A percentile compares a stretch with the other conserved stretches of the same genome.
These are phyloP conservation scores for Acipenser ruthenus DNA, from an alignment of 2,797 vertebrate species.

Conservation along the genomic window DNA sequence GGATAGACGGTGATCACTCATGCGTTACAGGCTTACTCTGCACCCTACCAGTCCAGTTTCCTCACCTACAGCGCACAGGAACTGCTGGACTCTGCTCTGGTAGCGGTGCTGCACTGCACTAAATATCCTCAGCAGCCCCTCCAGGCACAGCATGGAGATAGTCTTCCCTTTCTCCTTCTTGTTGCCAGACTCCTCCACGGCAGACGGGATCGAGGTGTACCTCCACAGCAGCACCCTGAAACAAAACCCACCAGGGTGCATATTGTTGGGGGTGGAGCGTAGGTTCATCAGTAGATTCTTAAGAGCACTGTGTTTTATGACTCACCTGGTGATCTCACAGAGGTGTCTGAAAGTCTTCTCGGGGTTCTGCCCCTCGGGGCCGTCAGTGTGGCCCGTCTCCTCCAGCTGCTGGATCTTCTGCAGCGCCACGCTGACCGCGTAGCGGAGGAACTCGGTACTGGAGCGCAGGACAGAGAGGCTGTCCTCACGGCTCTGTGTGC, in stretches of 20 bases:
- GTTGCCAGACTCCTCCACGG: conserved; percentile 70
- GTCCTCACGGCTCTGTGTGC: conserved; percentile 72
- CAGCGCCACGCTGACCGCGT: conserved; percentile 64
- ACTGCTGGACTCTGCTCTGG: conserved; percentile 60
- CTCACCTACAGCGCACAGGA: conserved; percentile 79
- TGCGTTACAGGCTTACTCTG: too few relatives aligned
- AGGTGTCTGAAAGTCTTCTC: conserved; percentile 81
- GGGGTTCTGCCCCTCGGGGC: conserved; percentile 77
- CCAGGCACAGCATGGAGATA: conserved; percentile 82
- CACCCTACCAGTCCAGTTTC: not conserved
- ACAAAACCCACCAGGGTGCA: not conserved
- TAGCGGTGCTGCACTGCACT: conserved; percentile 67
- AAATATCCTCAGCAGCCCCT: conserved; percentile 79
- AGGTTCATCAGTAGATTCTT: too few relatives aligned
- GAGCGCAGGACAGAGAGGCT: conserved; percentile 78
- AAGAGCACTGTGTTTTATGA: not conserved
- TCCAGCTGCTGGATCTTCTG: conserved; percentile 91
- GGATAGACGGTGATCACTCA: too few relatives aligned
- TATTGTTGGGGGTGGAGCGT: too few relatives aligned
- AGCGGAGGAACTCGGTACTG: conserved; percentile 81
- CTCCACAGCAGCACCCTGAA: conserved; percentile 88
- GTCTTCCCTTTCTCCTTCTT: conserved; percentile 78
- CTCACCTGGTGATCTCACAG: conserved; percentile 83
- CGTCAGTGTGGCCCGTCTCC: conserved; percentile 75
- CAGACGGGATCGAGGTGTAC: conserved; percentile 81